Conservation (phyloP, 2,797 vertebrate species). For the Liasis olivaceus region DNA sequence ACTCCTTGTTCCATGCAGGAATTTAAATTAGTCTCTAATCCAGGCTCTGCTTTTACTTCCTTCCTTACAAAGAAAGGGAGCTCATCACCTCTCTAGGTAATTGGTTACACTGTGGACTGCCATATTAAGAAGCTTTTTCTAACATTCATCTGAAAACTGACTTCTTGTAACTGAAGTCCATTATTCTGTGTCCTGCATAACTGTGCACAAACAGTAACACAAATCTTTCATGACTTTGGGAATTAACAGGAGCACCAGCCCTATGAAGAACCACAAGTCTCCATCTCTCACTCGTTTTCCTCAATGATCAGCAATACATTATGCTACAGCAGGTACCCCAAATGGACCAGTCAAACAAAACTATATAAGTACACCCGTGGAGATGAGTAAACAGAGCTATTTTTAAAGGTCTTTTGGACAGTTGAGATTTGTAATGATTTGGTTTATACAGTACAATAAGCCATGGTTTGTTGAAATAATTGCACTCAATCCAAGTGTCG, state of each 20-base stretch:
- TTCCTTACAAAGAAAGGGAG: background rate
- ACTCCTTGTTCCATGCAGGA: background rate
- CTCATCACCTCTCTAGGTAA: background rate
- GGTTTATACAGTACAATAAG: too few species aligned
- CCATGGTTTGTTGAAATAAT: too few species aligned
- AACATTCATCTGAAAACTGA: background rate
- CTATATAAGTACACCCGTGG: too few species aligned
- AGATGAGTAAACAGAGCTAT: too few species aligned
- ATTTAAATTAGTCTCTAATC: background rate
- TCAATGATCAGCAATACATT: background rate
- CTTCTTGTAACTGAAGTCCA: background rate
- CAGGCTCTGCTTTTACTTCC: background rate
- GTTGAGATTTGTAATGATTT: too few species aligned
- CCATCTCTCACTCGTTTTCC: background rate
- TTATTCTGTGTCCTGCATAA: background rate
- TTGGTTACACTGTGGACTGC: background rate
- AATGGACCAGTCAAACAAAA: too few species aligned
- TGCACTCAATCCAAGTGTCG: too few species aligned
- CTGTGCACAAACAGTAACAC: background rate
- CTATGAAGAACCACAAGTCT: background rate
- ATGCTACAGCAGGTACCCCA: too few species aligned
- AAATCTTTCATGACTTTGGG: background rate
- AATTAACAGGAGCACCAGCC: background rate
- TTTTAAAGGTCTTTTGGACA: too few species aligned
- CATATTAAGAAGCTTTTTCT: background rate